Evolutionary conservation across 1,140 invertebrate species (phyloP).

Genomic region (Meloidogyne chitwoodi): DNA sequence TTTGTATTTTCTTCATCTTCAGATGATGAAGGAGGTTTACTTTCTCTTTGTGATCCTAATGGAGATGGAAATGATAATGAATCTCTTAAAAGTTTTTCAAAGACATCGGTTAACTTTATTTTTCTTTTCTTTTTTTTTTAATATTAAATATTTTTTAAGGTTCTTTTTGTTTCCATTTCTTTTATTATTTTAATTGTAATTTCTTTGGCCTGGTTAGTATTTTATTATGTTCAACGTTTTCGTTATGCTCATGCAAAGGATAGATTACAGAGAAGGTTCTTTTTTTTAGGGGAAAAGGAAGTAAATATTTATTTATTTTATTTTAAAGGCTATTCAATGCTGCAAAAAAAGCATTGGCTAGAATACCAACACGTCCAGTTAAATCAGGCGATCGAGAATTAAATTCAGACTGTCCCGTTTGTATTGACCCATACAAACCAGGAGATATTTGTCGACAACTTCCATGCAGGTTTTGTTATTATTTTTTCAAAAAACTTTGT

Average conservation of each 20-base stretch:
- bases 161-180: slow-evolving; percentile 85
- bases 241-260: slow-evolving; percentile 82
- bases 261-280: slow-evolving; percentile 67
- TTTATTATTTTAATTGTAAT: slow-evolving; percentile 91
- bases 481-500: not conserved
- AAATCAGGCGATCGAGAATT: slow-evolving; percentile 77
- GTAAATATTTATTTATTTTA: not conserved
- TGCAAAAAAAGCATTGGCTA: slow-evolving; percentile 81
- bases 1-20: slow-evolving; percentile 26
- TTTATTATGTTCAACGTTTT: slow-evolving; percentile 82
- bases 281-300: not conserved
- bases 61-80: slow-evolving; percentile 22
- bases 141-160: slow-evolving; percentile 55
- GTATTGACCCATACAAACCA: slow-evolving; percentile 80
- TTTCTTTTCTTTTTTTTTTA: not conserved
- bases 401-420: slow-evolving; percentile 83
- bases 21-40: not conserved
- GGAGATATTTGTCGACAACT: slow-evolving; percentile 77
- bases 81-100: slow-evolving; percentile 53
- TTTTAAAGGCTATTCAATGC: slow-evolving; percentile 72
- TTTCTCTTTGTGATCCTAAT: not conserved
- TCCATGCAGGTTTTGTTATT: slow-evolving; percentile 74
- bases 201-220: slow-evolving; percentile 83
- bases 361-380: slow-evolving; percentile 79
- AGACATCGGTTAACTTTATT: slow-evolving; percentile 51